A percentile compares a stretch with the other conserved stretches of the same genome.
Evolutionary conservation across 2,797 vertebrate species (phyloP).

Genomic region (Malurus leucopterus): DNA sequence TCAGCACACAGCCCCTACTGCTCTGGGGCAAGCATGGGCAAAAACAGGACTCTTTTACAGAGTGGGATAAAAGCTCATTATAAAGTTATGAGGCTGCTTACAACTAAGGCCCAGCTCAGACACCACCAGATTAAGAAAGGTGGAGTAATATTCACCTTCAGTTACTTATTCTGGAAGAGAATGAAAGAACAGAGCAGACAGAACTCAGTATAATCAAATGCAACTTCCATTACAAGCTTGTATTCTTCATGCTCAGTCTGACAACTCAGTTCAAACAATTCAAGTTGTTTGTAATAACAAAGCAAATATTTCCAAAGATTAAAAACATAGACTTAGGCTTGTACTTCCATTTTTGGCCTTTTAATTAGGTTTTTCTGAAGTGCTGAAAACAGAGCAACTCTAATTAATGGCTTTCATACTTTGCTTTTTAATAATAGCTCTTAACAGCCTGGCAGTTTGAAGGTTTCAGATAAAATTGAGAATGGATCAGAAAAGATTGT

Average conservation of each 20-base stretch:
- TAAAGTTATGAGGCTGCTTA: background rate
- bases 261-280: background rate
- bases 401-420: background rate
- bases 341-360: background rate
- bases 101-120: background rate
- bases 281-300: background rate
- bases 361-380: background rate
- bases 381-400: background rate
- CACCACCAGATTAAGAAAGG: background rate
- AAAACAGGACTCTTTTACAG: background rate
- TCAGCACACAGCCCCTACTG: background rate
- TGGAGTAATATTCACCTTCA: background rate
- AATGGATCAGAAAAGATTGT: background rate
- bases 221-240: background rate
- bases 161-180: background rate
- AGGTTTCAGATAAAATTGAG: background rate
- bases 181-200: background rate
- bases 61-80: background rate
- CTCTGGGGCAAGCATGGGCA: fast-evolving
- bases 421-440: background rate
- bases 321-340: background rate
- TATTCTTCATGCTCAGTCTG: background rate
- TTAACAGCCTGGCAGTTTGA: background rate
- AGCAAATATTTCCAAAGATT: background rate
- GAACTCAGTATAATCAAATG: background rate